Evolutionary conservation across 2,113 vertebrate species (phyloP).

Genomic region (Theristicus caerulescens): DNA sequence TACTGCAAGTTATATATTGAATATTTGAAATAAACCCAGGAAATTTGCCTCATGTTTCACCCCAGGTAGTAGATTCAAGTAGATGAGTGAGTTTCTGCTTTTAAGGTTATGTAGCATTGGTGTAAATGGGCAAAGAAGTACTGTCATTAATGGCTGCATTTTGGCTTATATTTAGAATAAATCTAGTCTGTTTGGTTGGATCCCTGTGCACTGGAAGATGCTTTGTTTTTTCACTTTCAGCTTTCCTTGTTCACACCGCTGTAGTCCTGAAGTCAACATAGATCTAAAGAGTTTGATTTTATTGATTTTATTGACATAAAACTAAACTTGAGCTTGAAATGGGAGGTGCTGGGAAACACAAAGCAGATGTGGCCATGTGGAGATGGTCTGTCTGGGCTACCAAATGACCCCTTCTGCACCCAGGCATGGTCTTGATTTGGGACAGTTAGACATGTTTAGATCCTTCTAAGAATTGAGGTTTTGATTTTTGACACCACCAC

Average conservation of each 20-base stretch:
- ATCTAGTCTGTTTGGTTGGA: not conserved
- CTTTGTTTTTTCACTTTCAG: not conserved
- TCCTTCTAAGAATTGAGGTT: not conserved
- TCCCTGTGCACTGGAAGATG: not conserved
- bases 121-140: not conserved
- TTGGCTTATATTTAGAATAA: not conserved
- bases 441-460: not conserved
- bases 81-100: not conserved
- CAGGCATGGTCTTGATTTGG: not conserved
- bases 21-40: not conserved
- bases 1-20: not conserved
- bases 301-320: not conserved
- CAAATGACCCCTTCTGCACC: not conserved
- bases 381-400: not conserved
- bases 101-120: not conserved
- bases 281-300: not conserved
- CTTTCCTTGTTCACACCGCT: not conserved
- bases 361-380: not conserved
- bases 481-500: not conserved
- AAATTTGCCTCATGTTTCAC: not conserved
- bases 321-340: not conserved
- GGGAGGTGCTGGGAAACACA: not conserved
- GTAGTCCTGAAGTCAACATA: not conserved
- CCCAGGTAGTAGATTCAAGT: not conserved
- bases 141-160: not conserved